Conservation (phyloP, 2,888 invertebrate genomes). For the Brenthis ino region DNA sequence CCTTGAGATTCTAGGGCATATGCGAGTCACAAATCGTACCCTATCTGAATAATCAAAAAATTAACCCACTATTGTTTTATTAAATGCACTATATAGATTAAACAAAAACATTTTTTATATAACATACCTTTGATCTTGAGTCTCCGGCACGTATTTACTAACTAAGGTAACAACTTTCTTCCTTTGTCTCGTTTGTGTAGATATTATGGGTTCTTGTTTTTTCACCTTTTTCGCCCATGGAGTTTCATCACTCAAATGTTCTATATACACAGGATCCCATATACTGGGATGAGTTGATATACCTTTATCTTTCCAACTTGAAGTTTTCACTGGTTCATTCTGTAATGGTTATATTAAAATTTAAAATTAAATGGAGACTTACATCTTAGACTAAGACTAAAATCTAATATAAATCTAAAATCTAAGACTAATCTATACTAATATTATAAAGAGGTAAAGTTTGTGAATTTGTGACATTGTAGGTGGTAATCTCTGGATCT, state of each 20-base stretch:
- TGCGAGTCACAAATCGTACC: too few relatives aligned
- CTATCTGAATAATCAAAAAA: too few relatives aligned
- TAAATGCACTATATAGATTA: too few relatives aligned
- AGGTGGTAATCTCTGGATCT: too few relatives aligned
- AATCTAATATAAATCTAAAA: too few relatives aligned
- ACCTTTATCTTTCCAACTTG: slow-evolving; percentile 64
- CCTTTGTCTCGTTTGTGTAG: slow-evolving; percentile 51
- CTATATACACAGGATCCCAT: slow-evolving; percentile 63
- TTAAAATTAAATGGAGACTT: too few relatives aligned
- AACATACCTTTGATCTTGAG: slow-evolving; percentile 63
- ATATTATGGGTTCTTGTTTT: slow-evolving; percentile 56
- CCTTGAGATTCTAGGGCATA: too few relatives aligned
- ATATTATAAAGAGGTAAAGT: too few relatives aligned
- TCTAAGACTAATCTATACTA: too few relatives aligned
- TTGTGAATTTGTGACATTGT: too few relatives aligned
- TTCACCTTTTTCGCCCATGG: slow-evolving; percentile 66
- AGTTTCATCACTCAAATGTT: slow-evolving; percentile 47
- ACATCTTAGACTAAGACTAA: too few relatives aligned
- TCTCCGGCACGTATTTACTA: slow-evolving; percentile 67
- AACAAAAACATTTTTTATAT: background rate
- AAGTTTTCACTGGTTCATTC: slow-evolving; percentile 59
- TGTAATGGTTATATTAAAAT: slow-evolving; percentile 38
- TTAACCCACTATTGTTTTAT: too few relatives aligned
- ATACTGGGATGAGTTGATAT: slow-evolving; percentile 72
- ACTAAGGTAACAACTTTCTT: slow-evolving; percentile 67